Base-by-base conservation (phyloP, 2,113 vertebrate species). In the Vombatus ursinus region DNA sequence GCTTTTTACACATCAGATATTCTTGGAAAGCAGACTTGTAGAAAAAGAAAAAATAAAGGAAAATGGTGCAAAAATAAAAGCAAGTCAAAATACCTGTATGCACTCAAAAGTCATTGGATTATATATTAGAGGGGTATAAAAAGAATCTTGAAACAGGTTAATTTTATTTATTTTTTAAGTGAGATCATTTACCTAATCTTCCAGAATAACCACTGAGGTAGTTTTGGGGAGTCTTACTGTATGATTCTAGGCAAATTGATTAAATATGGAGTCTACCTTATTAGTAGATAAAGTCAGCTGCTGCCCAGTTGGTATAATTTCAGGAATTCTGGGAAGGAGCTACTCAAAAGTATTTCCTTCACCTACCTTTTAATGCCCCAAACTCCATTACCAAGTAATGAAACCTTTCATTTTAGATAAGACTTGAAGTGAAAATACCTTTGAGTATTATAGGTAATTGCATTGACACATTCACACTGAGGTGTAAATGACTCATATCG, bases 1-100 rank as follows among this genome's bases (percentile, higher is more conserved):
- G 95, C 96, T 96, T 94, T 93, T 96, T 50, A 23, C 95, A 92
- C 94, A 9, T 90, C 23, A 1, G 3, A 89, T 50, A 0, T 94
- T 50, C 84, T 0, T 1, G 90, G 91, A 49, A 26, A 4, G 3
- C 11, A 28, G 5, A 22, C 50, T 53, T 50, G 89, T 14, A 1
- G 47, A 44, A 14, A 25, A 44, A 14, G 24, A 23, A 0, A 50
- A 90, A 8, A 26, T 50, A 31, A 50, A 50, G 14, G 47, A 3
- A 25, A 10, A 52, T 61, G 50, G 61, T 90, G 95, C 31, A 47
- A 93, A 68, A 68, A 53, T 22, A 0, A 50, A 52, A 92, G 94
- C 31, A 23, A 1, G 22, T 1, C 0, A 26, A 3, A 93, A 90
- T 61, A 19, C 1, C 91, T n/a, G 47, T 89, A 25, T 48, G 0